Base-by-base conservation (phyloP, 1,140 invertebrate genomes). In the Pararge aegeria region DNA sequence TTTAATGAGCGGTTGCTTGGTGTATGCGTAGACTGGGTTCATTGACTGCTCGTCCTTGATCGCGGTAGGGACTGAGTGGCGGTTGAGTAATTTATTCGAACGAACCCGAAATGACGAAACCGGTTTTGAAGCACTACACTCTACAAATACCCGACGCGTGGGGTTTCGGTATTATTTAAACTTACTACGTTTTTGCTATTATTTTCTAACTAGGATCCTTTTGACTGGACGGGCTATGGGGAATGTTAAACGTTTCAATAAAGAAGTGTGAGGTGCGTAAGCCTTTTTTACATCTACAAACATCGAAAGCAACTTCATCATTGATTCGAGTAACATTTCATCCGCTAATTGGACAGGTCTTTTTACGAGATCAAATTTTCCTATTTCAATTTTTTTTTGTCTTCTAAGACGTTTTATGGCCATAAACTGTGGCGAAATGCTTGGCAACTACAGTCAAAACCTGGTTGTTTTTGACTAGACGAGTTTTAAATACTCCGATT, bases 261-360 rank as follows among this genome's bases (percentile, higher is more conserved):
- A 21, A 73, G 66, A 70, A 78, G 70, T 57, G 49, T 68, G 58
- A 40, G 56, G 55, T 46, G 62, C 34, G 61, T 27, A 81, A 77
- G 79, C 75, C 61, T 70, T 34, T 64, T 61, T 72, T 60, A 78
- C 40, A 72, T 70, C 61, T 72, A 80, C 48, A 70, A 69, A 81
- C 76, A 84, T 68, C 37, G 74, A 78, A 83, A 83, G 80, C 80
- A 13, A 62, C 70, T 75, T 78, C 65, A 73, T 44, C 27, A 83
- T 76, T 74, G 67, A 71, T 55, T 49, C 75, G 72, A 48, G 61
- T 78, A 72, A 73, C 66, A 76, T 66, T 57, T 55, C 58, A 64
- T 34, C 62, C 40, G 50, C 34, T 53, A 48, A 52, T 54, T 54
- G 64, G 65, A 42, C 57, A 61, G 60, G 68, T 61, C 58, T 55